Percentiles rank a stretch among this genome's conserved stretches.
Conservation (phyloP, 2,888 invertebrate species). For the Cosmia pyralina region DNA sequence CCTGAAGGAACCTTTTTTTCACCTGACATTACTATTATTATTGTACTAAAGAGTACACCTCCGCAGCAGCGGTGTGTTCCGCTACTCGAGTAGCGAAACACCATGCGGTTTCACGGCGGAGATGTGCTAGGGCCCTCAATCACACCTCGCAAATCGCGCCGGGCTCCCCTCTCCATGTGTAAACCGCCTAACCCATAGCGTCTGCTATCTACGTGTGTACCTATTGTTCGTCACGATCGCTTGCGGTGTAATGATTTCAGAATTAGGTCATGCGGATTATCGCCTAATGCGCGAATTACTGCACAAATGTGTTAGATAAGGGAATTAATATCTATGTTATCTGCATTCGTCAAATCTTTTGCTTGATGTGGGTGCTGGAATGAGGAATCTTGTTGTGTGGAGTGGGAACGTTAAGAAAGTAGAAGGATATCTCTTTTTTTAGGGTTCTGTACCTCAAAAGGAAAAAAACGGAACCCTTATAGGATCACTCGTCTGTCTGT, state of each 20-base stretch:
- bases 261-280: slow-evolving; percentile 60
- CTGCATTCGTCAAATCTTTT: slow-evolving; percentile 35
- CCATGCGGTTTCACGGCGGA: too few species aligned
- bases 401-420: neutral
- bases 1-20: too few species aligned
- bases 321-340: slow-evolving; percentile 41
- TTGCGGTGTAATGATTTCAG: slow-evolving; percentile 45
- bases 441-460: too few species aligned
- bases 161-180: neutral
- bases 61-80: too few species aligned
- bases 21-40: too few species aligned
- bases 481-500: too few species aligned
- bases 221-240: slow-evolving; percentile 49
- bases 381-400: neutral
- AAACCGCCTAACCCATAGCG: slow-evolving; percentile 24
- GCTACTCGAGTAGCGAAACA: too few species aligned
- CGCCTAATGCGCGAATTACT: slow-evolving; percentile 49
- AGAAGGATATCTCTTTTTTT: neutral
- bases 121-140: too few species aligned
- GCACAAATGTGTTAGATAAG: slow-evolving; percentile 46
- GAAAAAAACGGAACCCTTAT: too few species aligned
- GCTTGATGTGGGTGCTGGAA: neutral
- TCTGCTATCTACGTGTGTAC: slow-evolving; percentile 33
- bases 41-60: too few species aligned
- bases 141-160: neutral